These are phyloP conservation scores for Sparus aurata DNA, from an alignment of 2,797 vertebrate species.

Conservation along the genomic window DNA sequence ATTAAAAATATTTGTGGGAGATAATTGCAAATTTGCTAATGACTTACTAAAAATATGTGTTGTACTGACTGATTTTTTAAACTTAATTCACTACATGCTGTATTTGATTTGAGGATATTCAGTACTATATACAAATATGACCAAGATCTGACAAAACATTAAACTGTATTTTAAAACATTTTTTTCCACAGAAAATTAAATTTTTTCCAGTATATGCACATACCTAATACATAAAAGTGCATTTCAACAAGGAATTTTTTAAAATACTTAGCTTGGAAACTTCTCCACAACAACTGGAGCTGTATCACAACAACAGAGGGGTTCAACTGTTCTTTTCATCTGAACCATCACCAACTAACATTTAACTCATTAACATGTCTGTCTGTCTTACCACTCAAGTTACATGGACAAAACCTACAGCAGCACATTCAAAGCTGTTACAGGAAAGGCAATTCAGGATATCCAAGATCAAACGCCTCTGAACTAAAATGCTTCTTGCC, in stretches of 20 bases:
- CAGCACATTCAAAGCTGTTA: not conserved
- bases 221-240: not conserved
- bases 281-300: no score
- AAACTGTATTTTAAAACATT: not conserved
- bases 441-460: not conserved
- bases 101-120: not conserved
- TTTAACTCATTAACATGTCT: no score
- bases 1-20: no score
- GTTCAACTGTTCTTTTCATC: no score
- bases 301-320: no score
- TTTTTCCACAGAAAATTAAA: not conserved
- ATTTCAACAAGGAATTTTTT: no score
- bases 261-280: no score
- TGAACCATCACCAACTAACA: no score
- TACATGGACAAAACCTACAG: no score
- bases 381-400: no score
- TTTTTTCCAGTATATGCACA: not conserved
- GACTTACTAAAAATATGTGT: constrained; percentile 6
- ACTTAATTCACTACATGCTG: not conserved
- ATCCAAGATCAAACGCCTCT: not conserved
- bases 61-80: not conserved
- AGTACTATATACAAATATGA: not conserved
- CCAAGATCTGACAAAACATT: not conserved
- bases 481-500: not conserved
- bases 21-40: constrained; percentile 14